Evolutionary conservation across 2,797 vertebrate species (phyloP).

Genomic region (Gambelia wislizenii): DNA sequence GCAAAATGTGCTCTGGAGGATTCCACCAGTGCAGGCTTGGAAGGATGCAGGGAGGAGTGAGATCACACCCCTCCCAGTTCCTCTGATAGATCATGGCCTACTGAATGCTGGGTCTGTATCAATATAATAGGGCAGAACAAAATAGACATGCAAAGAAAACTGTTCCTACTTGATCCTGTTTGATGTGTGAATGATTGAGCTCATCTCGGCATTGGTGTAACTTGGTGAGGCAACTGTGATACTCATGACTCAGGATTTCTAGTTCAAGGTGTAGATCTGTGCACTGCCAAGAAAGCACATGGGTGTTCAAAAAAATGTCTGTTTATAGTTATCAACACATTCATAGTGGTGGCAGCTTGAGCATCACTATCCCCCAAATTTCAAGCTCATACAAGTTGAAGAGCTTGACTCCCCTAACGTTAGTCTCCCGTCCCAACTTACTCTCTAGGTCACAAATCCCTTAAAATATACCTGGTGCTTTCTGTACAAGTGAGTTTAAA

Average conservation of each 20-base stretch:
- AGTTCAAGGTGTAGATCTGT: conserved; percentile 85
- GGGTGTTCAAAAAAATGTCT: background rate
- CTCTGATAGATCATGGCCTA: background rate
- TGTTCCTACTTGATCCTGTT: conserved; percentile 68
- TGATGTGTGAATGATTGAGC: conserved; percentile 78
- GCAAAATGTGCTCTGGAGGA: background rate
- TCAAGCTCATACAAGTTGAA: background rate
- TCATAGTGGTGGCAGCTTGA: background rate
- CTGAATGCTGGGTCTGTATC: background rate
- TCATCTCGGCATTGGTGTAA: conserved; percentile 89
- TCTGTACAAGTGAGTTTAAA: background rate
- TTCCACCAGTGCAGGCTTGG: background rate
- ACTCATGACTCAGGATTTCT: conserved; percentile 86
- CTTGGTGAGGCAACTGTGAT: conserved; percentile 84
- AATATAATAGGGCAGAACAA: background rate
- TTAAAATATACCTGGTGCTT: background rate
- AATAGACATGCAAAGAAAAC: rapidly evolving
- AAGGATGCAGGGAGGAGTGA: no score
- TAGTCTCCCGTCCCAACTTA: background rate
- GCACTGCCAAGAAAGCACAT: conserved; percentile 78
- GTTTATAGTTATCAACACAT: no score
- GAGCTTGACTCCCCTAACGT: background rate
- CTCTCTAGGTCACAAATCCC: background rate
- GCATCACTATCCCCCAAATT: background rate
- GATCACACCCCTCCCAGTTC: no score